A percentile compares a stretch with the other conserved stretches of the same genome.
These are phyloP conservation scores for Pitangus sulphuratus DNA, from an alignment of 2,797 vertebrate genomes.

Conservation along the genomic window DNA sequence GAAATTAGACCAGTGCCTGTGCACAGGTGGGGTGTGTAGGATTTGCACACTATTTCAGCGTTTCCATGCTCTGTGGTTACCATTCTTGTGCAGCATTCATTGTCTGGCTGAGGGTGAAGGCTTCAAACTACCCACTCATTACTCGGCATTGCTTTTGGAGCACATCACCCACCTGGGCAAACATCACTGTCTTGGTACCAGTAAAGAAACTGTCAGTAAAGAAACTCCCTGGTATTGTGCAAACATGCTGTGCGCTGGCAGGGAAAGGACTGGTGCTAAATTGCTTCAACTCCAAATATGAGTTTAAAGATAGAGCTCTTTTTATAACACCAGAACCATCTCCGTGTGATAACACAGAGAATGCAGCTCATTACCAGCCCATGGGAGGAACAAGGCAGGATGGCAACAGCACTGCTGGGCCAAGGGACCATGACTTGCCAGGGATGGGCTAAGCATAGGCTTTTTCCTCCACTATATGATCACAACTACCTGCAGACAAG, in stretches of 20 bases:
- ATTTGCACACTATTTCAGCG: fast-evolving
- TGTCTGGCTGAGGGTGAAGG: background rate
- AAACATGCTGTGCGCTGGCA: slow-evolving; percentile 9
- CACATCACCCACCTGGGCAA: background rate
- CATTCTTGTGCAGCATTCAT: background rate
- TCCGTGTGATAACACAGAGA: fast-evolving
- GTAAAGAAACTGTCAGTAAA: background rate
- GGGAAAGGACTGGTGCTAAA: slow-evolving; percentile 24
- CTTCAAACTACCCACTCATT: background rate
- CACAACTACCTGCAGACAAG: background rate
- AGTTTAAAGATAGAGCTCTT: slow-evolving; percentile 25
- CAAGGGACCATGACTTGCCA: background rate
- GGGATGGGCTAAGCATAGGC: background rate
- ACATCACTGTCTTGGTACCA: fast-evolving
- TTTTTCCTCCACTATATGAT: background rate
- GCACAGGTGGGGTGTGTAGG: too few relatives aligned
- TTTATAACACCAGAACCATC: slow-evolving; percentile 10
- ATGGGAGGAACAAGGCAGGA: background rate
- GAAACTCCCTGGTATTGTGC: slow-evolving; percentile 9
- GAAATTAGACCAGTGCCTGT: background rate
- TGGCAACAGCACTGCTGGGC: background rate
- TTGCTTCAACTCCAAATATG: background rate
- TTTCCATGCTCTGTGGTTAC: background rate
- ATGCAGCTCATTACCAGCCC: background rate
- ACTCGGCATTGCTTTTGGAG: background rate